Evolutionary conservation across 2,888 invertebrate genomes (phyloP), one percentile per base, ranked within the genome.

Genomic region (Hydrotaea diabolus): DNA sequence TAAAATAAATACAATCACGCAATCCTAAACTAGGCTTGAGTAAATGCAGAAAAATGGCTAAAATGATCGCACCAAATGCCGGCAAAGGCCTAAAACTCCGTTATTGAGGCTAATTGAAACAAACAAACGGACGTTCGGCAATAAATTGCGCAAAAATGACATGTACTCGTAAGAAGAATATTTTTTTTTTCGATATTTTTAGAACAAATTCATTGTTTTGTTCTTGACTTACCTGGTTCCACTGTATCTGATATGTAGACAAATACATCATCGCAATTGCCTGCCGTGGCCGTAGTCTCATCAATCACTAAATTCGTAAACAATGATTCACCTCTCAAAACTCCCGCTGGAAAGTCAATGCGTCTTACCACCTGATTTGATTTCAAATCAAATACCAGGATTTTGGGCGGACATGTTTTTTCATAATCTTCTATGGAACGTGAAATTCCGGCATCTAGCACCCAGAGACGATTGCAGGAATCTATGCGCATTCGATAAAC

Each of bases 381-480:
- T 75, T 94, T 93, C 89, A 96, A 93, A 89, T 97, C 96, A 87
- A 97, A 96, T 78, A 97, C 95, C 77, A 97, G 94, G 74, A 97
- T 94, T 92, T 97, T 97, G 4, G 97, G 97, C 0, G 96, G 96
- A 89, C 97, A 97, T 15, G 94, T 93, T 13, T 93, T 91, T 72
- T 93, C 93, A 88, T 94, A 95, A 86, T 95, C 94, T 85, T 95
- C 95, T 69, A 95, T 89, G 0, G 95, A 95, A 2, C 93, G 89
- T 0, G 87, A 94, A 92, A 89, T 93, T 87, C 88, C 97, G 2
- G 96, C 95, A 92, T 97, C 97, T 79, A 97, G 92, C 0, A 96
- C 95, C 97, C 97, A 97, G 3, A 97, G 93, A 19, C 97, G 93
- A 91, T 96, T 96, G 92, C 97, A 97, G n/a, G 95, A 94, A 91